A percentile compares a stretch with the other conserved stretches of the same genome.
These are phyloP conservation scores for Strix uralensis DNA, from an alignment of 2,113 vertebrate species.

Conservation along the genomic window DNA sequence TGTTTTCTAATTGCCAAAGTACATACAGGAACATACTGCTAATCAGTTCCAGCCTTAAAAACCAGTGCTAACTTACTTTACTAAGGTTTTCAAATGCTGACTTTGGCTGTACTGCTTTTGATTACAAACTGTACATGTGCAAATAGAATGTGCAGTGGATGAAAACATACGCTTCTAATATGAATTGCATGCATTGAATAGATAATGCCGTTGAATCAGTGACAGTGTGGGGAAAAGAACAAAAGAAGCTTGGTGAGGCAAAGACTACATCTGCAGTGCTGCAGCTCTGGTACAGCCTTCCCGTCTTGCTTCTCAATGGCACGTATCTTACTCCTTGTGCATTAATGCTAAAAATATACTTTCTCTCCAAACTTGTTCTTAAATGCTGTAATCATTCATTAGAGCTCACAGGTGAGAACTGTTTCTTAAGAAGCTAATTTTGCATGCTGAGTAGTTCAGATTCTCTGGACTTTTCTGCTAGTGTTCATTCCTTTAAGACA, in stretches of 20 bases:
- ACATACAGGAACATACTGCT: not conserved
- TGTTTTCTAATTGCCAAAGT: not conserved
- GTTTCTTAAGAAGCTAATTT: not conserved
- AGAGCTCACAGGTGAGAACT: not conserved
- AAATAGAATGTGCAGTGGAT: not conserved
- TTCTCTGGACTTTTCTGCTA: not conserved
- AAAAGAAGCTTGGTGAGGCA: not conserved
- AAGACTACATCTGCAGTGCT: not conserved
- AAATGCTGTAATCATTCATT: constrained; percentile 15
- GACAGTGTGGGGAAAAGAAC: not conserved
- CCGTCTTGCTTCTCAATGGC: not conserved
- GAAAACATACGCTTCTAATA: not conserved
- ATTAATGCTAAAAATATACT: not conserved
- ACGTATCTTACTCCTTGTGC: not conserved
- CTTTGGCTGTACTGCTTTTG: not conserved
- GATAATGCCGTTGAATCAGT: not conserved
- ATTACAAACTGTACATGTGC: not conserved
- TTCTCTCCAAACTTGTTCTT: not conserved
- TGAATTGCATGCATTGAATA: not conserved
- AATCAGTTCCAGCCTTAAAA: not conserved
- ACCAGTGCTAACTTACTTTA: not conserved
- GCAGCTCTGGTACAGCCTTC: not conserved
- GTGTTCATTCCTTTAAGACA: not conserved
- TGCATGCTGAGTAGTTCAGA: not conserved
- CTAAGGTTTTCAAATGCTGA: not conserved